Evolutionary conservation across 2,888 invertebrate genomes (phyloP).

Genomic region (Nomada lathburiana): DNA sequence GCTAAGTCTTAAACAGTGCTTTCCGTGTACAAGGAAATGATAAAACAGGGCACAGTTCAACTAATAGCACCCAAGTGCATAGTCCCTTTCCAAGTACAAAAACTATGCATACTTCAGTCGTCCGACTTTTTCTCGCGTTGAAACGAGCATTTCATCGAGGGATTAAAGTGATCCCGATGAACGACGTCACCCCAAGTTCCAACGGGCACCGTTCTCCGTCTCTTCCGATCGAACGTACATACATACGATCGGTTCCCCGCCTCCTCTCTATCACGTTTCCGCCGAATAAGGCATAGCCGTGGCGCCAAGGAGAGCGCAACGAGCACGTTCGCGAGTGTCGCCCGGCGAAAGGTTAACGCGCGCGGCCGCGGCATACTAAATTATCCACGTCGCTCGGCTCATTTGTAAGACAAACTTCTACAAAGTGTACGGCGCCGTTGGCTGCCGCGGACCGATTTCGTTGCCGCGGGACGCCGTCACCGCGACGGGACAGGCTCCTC

Average conservation of each 20-base stretch:
- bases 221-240: no score
- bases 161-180: no score
- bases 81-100: no score
- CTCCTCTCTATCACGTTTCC: not conserved
- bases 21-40: no score
- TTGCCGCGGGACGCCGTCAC: conserved; percentile 39
- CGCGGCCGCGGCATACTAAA: conserved; percentile 76
- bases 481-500: conserved; percentile 41
- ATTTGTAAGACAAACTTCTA: conserved; percentile 82
- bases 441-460: conserved; percentile 49
- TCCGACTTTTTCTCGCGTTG: no score
- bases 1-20: no score
- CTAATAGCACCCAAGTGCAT: no score
- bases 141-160: no score
- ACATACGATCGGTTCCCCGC: not conserved
- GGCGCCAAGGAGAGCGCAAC: conserved; percentile 69
- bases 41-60: no score
- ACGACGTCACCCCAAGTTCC: no score
- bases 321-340: conserved; percentile 73
- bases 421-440: conserved; percentile 63
- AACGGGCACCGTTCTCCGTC: not conserved
- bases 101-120: no score
- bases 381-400: conserved; percentile 83
- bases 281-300: conserved; percentile 14
- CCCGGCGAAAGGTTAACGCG: conserved; percentile 77